Percentiles rank a stretch among this genome's conserved stretches.
These are phyloP conservation scores for Taeniopygia guttata DNA, from an alignment of 2,797 vertebrate species.

Conservation along the genomic window DNA sequence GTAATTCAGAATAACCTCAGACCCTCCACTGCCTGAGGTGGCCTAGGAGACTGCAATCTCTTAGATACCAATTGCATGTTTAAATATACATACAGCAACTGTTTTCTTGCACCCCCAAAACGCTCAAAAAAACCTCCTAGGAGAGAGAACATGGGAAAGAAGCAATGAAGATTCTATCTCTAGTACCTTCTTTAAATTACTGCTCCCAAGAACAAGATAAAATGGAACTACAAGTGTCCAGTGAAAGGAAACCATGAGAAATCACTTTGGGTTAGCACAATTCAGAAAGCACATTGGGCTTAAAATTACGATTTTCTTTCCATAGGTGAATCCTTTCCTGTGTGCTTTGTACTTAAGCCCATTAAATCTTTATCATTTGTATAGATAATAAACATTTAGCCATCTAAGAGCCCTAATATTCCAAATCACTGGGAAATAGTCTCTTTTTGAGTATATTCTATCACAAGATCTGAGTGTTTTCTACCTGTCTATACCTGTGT, in stretches of 20 bases:
- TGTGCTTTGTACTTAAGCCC: not conserved
- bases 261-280: not conserved
- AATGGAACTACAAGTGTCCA: not conserved
- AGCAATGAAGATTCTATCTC: not conserved
- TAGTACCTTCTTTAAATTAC: not conserved
- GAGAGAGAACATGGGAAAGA: not conserved
- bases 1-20: not conserved
- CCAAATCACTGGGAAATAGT: not conserved
- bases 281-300: not conserved
- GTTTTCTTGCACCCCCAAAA: not conserved
- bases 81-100: not conserved
- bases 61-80: not conserved
- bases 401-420: not conserved
- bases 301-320: not conserved
- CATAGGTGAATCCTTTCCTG: not conserved
- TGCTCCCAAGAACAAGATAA: not conserved
- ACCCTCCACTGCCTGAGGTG: not conserved
- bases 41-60: not conserved
- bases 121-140: not conserved
- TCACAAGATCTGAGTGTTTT: not conserved
- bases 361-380: not conserved
- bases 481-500: not conserved
- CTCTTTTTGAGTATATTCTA: not conserved
- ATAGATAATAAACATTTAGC: not conserved
- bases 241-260: not conserved